Base-by-base conservation (phyloP, 2,113 vertebrate genomes). In the Nycticryphes semicollaris region DNA sequence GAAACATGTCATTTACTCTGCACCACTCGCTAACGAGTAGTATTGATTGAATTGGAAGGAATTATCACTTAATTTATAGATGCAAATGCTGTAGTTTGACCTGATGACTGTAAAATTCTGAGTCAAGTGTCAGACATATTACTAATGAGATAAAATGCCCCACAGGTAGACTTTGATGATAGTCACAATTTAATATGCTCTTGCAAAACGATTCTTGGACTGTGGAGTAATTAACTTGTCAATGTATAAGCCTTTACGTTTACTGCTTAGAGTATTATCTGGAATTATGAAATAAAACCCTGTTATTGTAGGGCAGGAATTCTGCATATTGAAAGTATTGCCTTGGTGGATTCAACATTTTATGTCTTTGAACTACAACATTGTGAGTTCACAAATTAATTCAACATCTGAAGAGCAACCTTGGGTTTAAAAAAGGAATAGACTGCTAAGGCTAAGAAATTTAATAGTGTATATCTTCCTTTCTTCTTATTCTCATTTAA, bases 221-320 rank as follows among this genome's bases (percentile, higher is more conserved):
- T 79, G 25, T 77, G 64, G 72, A 94, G 80, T 96, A 98, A 98
- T 98, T 98, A 98, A 79, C 86, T 96, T 96, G 74, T 97, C 92
- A 92, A 60, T 97, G 90, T 94, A 33, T 92, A 94, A 96, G 47
- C 53, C 35, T 90, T 93, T 89, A 78, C 10, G 3, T 91, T 94
- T 94, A 51, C 63, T 87, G 16, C 60, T 96, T 91, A 80, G 73
- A 76, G 3, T 92, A 81, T 94, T 96, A 88, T n/a, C 69, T 77
- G 67, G 43, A 95, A 93, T 94, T 93, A 63, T n/a, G 48, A 95
- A 93, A 93, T 87, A 77, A 96, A 96, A 93, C 88, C 33, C 22
- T 82, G 10, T 84, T 90, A 75, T 53, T 91, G 54, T 87, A 93
- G 62, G 15, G 11, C 33, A 90, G 85, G 28, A 69, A 67, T 84